Base-by-base conservation (phyloP, 2,888 invertebrate species). In the Amphipoea oculea region DNA sequence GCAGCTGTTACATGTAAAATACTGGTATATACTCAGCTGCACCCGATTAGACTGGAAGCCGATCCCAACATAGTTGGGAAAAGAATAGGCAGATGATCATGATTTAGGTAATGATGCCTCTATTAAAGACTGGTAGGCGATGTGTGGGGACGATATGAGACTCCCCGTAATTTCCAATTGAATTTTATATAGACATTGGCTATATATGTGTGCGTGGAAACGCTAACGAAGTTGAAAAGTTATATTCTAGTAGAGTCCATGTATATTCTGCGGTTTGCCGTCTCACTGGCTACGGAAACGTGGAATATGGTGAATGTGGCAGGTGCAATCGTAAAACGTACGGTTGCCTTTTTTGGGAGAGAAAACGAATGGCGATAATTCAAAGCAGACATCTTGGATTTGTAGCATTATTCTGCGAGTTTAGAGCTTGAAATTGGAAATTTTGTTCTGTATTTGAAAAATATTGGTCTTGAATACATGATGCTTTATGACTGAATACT, bases 371-470 rank as follows among this genome's bases (percentile, higher is more conserved):
- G 67, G 68, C 69, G 72, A 87, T 85, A 84, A 80, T 73, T 84
- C 69, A 85, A 75, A 69, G 57, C 72, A 63, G 84, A 75, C 76
- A 87, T 85, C 80, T 85, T 85, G 74, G 7, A 79, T 73, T 79
- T 85, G 69, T 79, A 63, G 67, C 29, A 72, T 79, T 84, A 74
- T 85, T 87, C 79, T 60, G 72, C 23, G 51, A 20, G 63, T 76
- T 86, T 72, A 29, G 12, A 63, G n/a, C n/a, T 82, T 57, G 67
- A 40, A 74, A 71, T 63, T 72, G 73, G 62, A 73, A 79, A 66
- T 85, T 79, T 36, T 54, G 9, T 84, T 78, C 68, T 65, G 69
- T 45, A 62, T 79, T 62, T 70, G 45, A 29, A 69, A 73, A 73
- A 73, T 73, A 29, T 68, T 9, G 29, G 6, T 4, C 0, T 63